Evolutionary conservation across 2,797 vertebrate species (phyloP).

Genomic region (Hybognathus amarus): DNA sequence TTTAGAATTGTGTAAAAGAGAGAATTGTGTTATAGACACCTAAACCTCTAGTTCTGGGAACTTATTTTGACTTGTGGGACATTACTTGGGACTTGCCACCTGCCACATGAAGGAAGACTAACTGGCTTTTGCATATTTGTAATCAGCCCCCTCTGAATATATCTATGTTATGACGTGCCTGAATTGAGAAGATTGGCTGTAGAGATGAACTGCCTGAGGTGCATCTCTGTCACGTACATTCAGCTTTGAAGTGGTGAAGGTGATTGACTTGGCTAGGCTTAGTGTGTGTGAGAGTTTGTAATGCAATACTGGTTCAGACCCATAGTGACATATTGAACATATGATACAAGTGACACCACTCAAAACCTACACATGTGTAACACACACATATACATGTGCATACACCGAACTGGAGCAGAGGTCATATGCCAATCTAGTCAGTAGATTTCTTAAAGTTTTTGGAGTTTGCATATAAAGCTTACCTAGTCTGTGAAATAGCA

Average conservation of each 20-base stretch:
- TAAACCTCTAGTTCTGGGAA: slow-evolving; percentile 8
- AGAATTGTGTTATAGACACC: neutral
- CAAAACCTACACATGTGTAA: slow-evolving; percentile 5
- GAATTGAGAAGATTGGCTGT: slow-evolving; percentile 17
- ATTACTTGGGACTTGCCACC: neutral
- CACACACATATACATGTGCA: neutral
- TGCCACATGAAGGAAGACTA: neutral
- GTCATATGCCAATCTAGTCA: neutral
- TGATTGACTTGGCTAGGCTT: slow-evolving; percentile 33
- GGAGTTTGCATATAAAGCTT: slow-evolving; percentile 20
- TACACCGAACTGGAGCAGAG: neutral
- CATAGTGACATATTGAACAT: slow-evolving; percentile 4
- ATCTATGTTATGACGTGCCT: neutral
- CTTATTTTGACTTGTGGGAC: neutral
- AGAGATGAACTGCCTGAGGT: slow-evolving; percentile 10
- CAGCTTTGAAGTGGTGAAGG: slow-evolving; percentile 21
- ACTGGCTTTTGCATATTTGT: slow-evolving; percentile 8
- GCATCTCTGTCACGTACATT: neutral
- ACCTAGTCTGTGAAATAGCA: slow-evolving; percentile 9
- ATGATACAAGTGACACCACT: neutral
- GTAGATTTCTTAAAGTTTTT: slow-evolving; percentile 4
- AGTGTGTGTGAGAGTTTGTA: slow-evolving; percentile 33
- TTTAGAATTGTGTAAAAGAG: neutral
- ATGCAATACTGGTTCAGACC: slow-evolving; percentile 32
- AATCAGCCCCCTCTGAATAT: neutral